A percentile compares a stretch with the other conserved stretches of the same genome.
Conservation (phyloP, 2,797 vertebrate genomes). For the Perodicticus potto region DNA sequence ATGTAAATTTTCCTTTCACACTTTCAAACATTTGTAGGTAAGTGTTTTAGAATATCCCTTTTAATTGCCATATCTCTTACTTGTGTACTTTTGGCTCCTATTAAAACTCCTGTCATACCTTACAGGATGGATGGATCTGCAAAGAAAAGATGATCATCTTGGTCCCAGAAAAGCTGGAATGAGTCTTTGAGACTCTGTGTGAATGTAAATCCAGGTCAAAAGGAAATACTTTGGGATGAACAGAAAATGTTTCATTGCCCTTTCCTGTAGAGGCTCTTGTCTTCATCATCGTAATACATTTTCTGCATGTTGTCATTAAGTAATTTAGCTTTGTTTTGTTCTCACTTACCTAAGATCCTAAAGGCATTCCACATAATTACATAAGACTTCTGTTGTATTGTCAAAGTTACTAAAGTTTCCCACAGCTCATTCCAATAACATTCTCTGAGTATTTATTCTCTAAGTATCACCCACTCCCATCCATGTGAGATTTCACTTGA, state of each 20-base stretch:
- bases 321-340: not conserved
- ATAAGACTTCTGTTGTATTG: not conserved
- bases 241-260: not conserved
- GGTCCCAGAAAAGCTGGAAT: not conserved
- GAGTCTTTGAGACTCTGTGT: not conserved
- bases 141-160: not conserved
- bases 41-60: not conserved
- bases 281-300: conserved; percentile 10
- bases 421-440: not conserved
- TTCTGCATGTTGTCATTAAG: not conserved
- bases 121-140: not conserved
- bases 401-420: not conserved
- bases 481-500: not conserved
- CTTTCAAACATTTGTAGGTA: not conserved
- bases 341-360: not conserved
- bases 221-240: conserved; percentile 8
- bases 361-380: not conserved
- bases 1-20: not conserved
- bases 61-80: not conserved
- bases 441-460: not conserved
- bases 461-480: not conserved
- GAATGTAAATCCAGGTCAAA: conserved; percentile 42
- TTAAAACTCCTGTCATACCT: not conserved
- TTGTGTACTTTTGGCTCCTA: not conserved
- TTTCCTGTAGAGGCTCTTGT: not conserved